A percentile compares a stretch with the other conserved stretches of the same genome.
These are phyloP conservation scores for Oenanthe melanoleuca DNA, from an alignment of 2,113 vertebrate species.

Conservation along the genomic window DNA sequence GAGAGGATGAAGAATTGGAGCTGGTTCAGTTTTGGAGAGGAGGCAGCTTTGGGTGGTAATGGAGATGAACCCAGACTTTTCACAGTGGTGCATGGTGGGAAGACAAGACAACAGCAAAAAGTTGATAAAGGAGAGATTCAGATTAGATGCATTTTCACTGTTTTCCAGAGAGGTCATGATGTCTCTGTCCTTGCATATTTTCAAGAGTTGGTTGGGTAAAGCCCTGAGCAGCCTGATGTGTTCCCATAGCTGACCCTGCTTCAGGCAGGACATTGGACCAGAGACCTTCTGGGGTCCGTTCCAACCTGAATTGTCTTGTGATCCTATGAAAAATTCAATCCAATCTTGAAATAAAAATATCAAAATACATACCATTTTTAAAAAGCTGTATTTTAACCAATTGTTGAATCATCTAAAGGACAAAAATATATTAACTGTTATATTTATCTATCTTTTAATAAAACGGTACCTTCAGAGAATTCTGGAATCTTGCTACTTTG, in stretches of 20 bases:
- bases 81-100: background rate
- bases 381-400: background rate
- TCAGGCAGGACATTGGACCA: background rate
- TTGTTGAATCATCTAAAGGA: background rate
- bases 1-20: background rate
- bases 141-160: background rate
- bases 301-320: background rate
- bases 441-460: background rate
- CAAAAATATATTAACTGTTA: background rate
- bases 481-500: background rate
- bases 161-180: background rate
- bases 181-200: background rate
- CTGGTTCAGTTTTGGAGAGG: background rate
- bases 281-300: background rate
- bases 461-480: background rate
- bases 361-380: background rate
- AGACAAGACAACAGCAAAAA: background rate
- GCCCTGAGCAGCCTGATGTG: background rate
- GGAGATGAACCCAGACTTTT: background rate
- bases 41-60: background rate
- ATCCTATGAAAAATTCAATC: background rate
- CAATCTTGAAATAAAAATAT: background rate
- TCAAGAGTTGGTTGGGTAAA: background rate
- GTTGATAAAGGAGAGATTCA: background rate
- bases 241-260: background rate